Percentiles rank a stretch among this genome's conserved stretches.
These are phyloP conservation scores for Bubo bubo DNA, from an alignment of 2,113 vertebrate species.

Conservation along the genomic window DNA sequence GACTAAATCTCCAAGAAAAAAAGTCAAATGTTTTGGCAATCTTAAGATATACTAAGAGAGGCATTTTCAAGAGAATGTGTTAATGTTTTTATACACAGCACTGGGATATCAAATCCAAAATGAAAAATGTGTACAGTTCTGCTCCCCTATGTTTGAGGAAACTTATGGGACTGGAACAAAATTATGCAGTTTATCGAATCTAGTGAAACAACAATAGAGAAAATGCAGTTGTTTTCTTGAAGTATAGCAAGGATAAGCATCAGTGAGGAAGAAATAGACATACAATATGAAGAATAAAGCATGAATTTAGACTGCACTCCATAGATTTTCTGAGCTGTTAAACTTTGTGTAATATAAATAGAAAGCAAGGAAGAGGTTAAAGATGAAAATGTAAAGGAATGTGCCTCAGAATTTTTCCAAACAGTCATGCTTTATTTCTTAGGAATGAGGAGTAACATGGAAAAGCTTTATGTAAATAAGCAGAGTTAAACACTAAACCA, in stretches of 20 bases:
- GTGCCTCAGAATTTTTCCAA: background rate
- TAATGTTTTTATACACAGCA: background rate
- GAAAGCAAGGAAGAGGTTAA: slow-evolving; percentile 29
- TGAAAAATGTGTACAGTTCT: background rate
- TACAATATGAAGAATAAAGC: background rate
- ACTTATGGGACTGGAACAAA: background rate
- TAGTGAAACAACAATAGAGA: background rate
- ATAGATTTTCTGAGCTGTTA: background rate
- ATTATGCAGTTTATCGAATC: background rate
- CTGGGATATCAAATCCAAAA: background rate
- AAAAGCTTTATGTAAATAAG: slow-evolving; percentile 14
- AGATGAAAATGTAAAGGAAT: background rate
- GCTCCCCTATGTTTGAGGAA: background rate
- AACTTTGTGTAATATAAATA: background rate
- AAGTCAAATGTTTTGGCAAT: background rate
- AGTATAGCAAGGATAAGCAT: background rate
- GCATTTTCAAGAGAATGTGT: background rate
- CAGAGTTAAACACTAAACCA: background rate
- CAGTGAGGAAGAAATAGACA: background rate
- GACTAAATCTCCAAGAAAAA: background rate
- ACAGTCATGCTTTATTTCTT: slow-evolving; percentile 17
- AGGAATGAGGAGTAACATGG: background rate
- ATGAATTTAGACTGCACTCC: background rate
- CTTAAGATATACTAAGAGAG: background rate
- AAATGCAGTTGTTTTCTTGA: background rate